phyloP scores from a whole-genome alignment of 2,113 vertebrate species.

The Lanius collurio region DNA sequence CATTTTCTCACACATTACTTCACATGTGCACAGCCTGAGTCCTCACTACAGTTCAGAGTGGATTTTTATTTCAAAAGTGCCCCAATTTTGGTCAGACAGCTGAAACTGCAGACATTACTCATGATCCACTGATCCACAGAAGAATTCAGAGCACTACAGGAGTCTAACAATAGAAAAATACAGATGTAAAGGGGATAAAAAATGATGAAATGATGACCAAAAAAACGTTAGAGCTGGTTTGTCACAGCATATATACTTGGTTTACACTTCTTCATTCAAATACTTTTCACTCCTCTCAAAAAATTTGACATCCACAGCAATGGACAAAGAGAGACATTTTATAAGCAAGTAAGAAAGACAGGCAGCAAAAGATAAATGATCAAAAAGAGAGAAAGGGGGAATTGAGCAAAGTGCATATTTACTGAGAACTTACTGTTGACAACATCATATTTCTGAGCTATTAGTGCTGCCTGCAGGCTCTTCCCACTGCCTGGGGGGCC shows the following conservation, averaged over 20 bases:
- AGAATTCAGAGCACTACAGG: neutral
- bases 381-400: neutral
- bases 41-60: conserved; percentile 10
- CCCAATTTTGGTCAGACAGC: neutral
- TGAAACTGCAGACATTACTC: neutral
- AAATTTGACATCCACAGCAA: neutral
- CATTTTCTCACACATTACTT: conserved; percentile 10
- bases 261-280: neutral
- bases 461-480: conserved; percentile 83
- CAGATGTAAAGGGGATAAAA: neutral
- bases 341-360: neutral
- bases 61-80: neutral
- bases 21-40: neutral
- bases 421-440: conserved; percentile 81
- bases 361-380: neutral
- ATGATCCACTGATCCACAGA: neutral
- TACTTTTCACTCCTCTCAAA: neutral
- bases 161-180: neutral
- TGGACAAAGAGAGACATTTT: neutral
- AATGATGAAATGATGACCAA: neutral
- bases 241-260: neutral
- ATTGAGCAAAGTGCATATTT: conserved; percentile 47
- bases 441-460: conserved; percentile 85
- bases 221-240: neutral
- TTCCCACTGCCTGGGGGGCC: conserved; percentile 89